Conservation (phyloP, 2,888 invertebrate species). For the Diarsia mendica region DNA sequence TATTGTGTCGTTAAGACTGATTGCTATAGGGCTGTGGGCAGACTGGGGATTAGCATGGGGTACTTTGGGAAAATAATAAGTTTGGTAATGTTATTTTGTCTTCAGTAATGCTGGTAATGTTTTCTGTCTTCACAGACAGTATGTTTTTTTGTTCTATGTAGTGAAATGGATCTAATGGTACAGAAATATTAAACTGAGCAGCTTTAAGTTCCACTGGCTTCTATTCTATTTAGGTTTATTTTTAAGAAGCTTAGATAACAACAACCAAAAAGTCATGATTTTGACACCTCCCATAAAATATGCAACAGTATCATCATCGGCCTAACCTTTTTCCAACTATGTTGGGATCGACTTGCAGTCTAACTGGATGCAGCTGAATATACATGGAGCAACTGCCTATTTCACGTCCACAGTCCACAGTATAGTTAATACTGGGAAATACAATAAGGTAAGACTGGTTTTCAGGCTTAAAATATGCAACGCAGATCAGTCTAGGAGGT, state of each 20-base stretch:
- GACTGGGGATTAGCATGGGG: conserved; percentile 2
- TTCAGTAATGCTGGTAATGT: background rate
- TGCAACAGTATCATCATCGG: no score
- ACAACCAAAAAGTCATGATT: no score
- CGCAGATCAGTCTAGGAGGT: no score
- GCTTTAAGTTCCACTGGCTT: background rate
- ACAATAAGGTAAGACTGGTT: no score
- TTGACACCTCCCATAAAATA: no score
- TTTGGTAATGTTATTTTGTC: background rate
- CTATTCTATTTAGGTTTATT: background rate
- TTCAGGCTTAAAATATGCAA: no score
- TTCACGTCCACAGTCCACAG: no score
- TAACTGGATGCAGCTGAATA: no score
- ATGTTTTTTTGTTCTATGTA: background rate
- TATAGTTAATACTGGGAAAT: no score
- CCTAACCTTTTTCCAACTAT: no score
- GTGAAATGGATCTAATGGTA: background rate
- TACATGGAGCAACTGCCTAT: no score
- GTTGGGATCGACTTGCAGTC: no score
- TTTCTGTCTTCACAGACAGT: background rate
- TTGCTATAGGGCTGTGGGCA: conserved; percentile 60
- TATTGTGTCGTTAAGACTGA: conserved; percentile 73
- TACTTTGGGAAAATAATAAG: background rate
- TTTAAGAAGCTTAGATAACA: background rate
- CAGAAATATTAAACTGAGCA: background rate